phyloP scores from a whole-genome alignment of 2,797 vertebrate species.

The Fistularia tabacaria region DNA sequence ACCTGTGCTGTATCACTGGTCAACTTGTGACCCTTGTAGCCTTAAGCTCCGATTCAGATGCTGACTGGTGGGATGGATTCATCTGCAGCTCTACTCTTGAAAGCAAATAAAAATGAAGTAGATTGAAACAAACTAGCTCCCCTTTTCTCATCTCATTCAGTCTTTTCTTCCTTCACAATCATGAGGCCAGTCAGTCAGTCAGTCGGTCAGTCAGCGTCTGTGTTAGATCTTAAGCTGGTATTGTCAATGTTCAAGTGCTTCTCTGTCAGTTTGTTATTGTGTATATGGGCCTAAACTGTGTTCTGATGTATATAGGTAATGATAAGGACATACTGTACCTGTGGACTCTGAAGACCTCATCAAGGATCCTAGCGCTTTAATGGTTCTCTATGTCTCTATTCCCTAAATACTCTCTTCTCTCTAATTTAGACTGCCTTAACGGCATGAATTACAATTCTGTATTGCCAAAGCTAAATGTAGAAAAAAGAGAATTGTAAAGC shows the following conservation, averaged over 20 bases:
- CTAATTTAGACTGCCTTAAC: slow-evolving; percentile 71
- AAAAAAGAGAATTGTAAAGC: slow-evolving; percentile 46
- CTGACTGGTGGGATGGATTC: slow-evolving; percentile 42
- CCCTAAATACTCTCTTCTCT: slow-evolving; percentile 67
- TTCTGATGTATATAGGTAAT: slow-evolving; percentile 75
- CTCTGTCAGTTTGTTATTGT: slow-evolving; percentile 75
- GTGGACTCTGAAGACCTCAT: slow-evolving; percentile 71
- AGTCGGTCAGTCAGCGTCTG: slow-evolving; percentile 51
- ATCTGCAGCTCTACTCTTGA: slow-evolving; percentile 3
- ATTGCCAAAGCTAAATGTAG: slow-evolving; percentile 78
- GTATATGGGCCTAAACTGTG: slow-evolving; percentile 73
- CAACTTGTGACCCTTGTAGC: slow-evolving; percentile 53
- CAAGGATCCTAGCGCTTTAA: slow-evolving; percentile 70
- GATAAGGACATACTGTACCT: slow-evolving; percentile 69
- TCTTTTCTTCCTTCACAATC: slow-evolving; percentile 15
- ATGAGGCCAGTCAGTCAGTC: slow-evolving; percentile 39
- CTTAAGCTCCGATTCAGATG: slow-evolving; percentile 58
- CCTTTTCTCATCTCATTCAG: slow-evolving; percentile 10
- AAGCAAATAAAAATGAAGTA: slow-evolving; percentile 12
- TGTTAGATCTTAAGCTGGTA: slow-evolving; percentile 59
- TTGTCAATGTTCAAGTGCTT: slow-evolving; percentile 72
- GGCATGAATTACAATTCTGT: slow-evolving; percentile 72
- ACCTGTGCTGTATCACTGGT: slow-evolving; percentile 67
- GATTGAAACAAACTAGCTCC: slow-evolving; percentile 30
- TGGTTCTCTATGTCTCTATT: slow-evolving; percentile 72